These are phyloP conservation scores for Arenaria interpres DNA, from an alignment of 2,113 vertebrate genomes.

Conservation along the genomic window DNA sequence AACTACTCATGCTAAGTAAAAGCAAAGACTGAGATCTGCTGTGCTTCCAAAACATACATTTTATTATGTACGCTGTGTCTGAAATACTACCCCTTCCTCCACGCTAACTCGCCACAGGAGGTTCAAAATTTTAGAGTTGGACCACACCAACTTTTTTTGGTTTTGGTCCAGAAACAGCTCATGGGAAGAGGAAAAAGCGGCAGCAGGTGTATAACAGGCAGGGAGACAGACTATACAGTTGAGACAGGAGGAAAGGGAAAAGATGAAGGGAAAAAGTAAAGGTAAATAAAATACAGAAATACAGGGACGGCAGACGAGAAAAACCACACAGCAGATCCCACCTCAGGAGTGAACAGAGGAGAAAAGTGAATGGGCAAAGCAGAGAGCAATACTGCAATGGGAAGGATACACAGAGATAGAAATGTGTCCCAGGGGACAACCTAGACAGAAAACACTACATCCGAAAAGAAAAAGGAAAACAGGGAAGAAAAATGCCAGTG, in stretches of 20 bases:
- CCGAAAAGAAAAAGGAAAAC: not conserved
- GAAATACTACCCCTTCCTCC: not conserved
- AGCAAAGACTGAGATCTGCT: not conserved
- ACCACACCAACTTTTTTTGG: not conserved
- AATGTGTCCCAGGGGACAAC: not conserved
- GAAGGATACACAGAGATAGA: not conserved
- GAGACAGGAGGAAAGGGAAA: not conserved
- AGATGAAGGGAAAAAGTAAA: not conserved
- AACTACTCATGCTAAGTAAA: not conserved
- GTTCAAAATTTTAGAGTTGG: not conserved
- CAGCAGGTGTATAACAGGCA: not conserved
- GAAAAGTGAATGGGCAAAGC: not conserved
- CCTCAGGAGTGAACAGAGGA: not conserved
- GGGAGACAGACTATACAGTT: not conserved
- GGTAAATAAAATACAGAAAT: not conserved
- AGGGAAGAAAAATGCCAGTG: not conserved
- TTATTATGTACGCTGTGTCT: not conserved
- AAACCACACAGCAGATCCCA: not conserved
- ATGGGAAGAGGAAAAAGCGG: not conserved
- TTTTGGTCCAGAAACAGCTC: not conserved
- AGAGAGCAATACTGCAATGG: not conserved
- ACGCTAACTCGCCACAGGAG: not conserved
- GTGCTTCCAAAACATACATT: not conserved
- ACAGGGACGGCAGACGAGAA: not conserved
- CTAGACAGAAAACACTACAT: not conserved